phyloP scores from a whole-genome alignment of 2,113 vertebrate species.

The Kryptolebias marmoratus region DNA sequence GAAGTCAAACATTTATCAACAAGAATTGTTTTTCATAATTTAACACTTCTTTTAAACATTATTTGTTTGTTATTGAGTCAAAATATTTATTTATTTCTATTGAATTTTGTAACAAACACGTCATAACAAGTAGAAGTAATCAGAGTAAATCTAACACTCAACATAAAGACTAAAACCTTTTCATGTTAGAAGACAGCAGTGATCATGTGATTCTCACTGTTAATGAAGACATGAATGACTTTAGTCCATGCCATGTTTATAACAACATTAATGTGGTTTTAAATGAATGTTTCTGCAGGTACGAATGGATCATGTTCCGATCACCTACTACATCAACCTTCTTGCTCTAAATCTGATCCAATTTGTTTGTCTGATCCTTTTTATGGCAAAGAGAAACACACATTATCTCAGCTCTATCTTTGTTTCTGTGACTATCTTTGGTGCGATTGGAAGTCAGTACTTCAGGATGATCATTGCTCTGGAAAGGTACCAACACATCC shows the following conservation, averaged over 20 bases:
- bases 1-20: too few relatives aligned
- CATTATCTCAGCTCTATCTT: neutral
- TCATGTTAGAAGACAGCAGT: neutral
- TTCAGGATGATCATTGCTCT: neutral
- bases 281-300: neutral
- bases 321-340: slow-evolving; percentile 17
- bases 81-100: too few relatives aligned
- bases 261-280: neutral
- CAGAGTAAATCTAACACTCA: too few relatives aligned
- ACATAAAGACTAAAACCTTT: neutral
- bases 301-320: accelerated
- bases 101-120: too few relatives aligned
- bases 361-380: neutral
- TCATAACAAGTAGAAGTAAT: too few relatives aligned
- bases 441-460: neutral
- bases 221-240: too few relatives aligned
- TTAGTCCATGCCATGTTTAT: neutral
- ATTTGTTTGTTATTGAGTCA: too few relatives aligned
- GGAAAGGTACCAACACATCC: neutral
- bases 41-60: too few relatives aligned
- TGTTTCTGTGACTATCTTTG: too few relatives aligned
- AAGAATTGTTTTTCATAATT: too few relatives aligned
- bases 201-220: neutral
- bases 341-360: neutral
- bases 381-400: accelerated